A percentile compares a stretch with the other conserved stretches of the same genome.
phyloP scores from a whole-genome alignment of 2,888 invertebrate species.

The Plebejus melissa region DNA sequence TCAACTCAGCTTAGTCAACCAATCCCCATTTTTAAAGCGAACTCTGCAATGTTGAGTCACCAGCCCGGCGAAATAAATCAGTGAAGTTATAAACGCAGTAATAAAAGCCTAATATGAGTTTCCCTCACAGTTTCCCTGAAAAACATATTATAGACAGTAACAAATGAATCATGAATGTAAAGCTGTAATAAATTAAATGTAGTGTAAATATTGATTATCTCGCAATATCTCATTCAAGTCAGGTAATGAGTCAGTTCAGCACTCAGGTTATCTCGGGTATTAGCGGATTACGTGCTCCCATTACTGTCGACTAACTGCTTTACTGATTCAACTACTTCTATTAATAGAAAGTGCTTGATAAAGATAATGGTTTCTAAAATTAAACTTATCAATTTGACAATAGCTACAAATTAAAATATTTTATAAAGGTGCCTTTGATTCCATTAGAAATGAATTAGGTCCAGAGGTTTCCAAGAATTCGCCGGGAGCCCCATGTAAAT shows the following conservation, averaged over 20 bases:
- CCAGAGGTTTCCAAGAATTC: neutral
- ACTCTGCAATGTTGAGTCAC: too few relatives aligned
- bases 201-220: slow-evolving; percentile 16
- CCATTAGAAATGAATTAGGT: neutral
- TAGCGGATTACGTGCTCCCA: slow-evolving; percentile 29
- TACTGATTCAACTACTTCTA: slow-evolving; percentile 19
- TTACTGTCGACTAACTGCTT: slow-evolving; percentile 18
- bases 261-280: slow-evolving; percentile 35
- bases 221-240: slow-evolving; percentile 33
- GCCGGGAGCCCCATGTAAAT: neutral
- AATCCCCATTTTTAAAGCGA: neutral
- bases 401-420: neutral
- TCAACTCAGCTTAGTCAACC: neutral
- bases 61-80: neutral
- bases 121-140: neutral
- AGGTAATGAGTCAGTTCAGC: slow-evolving; percentile 34
- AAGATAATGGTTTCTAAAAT: neutral
- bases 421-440: too few relatives aligned
- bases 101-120: neutral
- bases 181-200: neutral
- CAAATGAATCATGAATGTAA: neutral
- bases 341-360: slow-evolving; percentile 5
- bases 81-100: neutral
- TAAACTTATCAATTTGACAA: neutral
- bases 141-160: neutral